Conservation (phyloP, 1,140 invertebrate species). For the Drosophila neocordata region DNA sequence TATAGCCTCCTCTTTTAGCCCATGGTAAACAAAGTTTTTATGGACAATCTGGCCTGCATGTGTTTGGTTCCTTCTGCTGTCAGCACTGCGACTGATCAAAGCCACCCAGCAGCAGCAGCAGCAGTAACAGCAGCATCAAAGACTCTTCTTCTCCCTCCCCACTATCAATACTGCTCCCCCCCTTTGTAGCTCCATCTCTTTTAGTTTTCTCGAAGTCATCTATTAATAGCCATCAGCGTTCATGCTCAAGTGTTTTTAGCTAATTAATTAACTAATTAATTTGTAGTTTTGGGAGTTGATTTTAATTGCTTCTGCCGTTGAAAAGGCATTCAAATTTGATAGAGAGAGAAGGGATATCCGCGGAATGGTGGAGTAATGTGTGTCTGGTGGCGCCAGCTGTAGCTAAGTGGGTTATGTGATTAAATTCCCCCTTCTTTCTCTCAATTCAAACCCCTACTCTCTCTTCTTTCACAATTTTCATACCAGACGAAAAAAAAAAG, state of each 20-base stretch:
- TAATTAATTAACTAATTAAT: conserved; percentile 82
- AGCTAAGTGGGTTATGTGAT: conserved; percentile 65
- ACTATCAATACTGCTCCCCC: not conserved
- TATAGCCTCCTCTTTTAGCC: not conserved
- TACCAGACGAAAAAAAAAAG: conserved; percentile 35
- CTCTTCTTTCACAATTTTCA: conserved; percentile 27
- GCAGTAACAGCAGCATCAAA: conserved; percentile 26
- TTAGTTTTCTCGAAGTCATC: conserved; percentile 4
- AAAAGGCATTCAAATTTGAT: conserved; percentile 22
- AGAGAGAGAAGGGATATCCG: not conserved
- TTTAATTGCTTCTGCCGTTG: conserved; percentile 68
- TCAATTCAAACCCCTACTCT: conserved; percentile 10
- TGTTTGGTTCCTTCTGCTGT: conserved; percentile 56
- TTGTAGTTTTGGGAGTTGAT: conserved; percentile 75
- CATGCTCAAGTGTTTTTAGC: conserved; percentile 69
- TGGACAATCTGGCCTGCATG: conserved; percentile 77
- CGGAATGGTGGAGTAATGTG: not conserved
- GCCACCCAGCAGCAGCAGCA: conserved; percentile 37
- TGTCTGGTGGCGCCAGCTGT: conserved; percentile 50
- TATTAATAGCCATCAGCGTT: conserved; percentile 61
- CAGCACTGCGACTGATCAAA: conserved; percentile 74
- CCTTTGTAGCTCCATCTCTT: not conserved
- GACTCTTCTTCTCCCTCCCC: conserved; percentile 19
- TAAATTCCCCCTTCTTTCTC: conserved; percentile 18
- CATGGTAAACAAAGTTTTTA: conserved; percentile 66